Evolutionary conservation across 2,113 vertebrate genomes (phyloP), one percentile per base, ranked within the genome.

Genomic region (Forbesichthys agassizii): DNA sequence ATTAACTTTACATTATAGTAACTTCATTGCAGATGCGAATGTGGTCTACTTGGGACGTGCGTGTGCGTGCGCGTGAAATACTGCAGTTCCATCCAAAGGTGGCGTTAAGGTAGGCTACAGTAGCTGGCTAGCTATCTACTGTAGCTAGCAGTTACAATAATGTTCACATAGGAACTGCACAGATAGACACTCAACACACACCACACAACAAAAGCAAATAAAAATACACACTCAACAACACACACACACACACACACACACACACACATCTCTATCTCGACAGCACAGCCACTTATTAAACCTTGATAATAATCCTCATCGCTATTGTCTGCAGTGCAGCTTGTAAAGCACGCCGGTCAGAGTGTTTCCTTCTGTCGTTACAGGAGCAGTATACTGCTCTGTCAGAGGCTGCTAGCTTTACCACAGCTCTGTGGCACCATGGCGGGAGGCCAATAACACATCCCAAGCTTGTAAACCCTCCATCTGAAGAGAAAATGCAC

Each of bases 341-440:
- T 81, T 76, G 77, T 87, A 87, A 88, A 88, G 64, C 53, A 69
- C 63, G 16, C 65, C 79, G 56, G 56, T 48, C 18, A 7, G 8
- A 65, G 10, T 61, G 69, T 13, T 42, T 42, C 61, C 73, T 54
- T 66, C 80, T 83, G 84, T 86, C 84, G 64, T 65, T 73, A 62
- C 69, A 33, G 4, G 6, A 16, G 11, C 52, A 88, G 81, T 86
- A 86, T 81, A 54, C 75, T 81, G 74, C 66, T 81, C 86, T 82
- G 86, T 90, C 89, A 77, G 79, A 70, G 64, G 85, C 75, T 88
- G 83, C 80, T 79, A 84, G 84, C 88, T 89, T 87, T 85, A 89
- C 82, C 85, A 80, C 79, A 69, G 84, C 88, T 83, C 86, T 66
- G 78, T 74, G 81, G 83, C 86, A 88, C 82, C 61, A 78, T 83